phyloP scores from a whole-genome alignment of 2,113 vertebrate species.

The Rhinolophus sinicus region DNA sequence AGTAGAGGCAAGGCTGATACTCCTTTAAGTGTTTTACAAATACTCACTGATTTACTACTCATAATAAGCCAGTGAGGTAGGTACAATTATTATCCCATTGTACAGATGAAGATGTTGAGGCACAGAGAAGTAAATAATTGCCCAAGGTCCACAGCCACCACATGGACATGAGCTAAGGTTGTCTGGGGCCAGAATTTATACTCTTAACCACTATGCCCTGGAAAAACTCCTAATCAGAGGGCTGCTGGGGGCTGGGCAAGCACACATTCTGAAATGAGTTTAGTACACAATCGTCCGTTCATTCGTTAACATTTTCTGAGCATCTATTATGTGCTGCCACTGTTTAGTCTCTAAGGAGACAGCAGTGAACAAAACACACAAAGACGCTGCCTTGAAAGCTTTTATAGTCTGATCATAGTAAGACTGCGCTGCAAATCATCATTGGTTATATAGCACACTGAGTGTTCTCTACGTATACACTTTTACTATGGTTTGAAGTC shows the following conservation, averaged over 20 bases:
- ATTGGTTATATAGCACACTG: neutral
- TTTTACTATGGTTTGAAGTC: neutral
- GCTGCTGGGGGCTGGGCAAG: neutral
- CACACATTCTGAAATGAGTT: neutral
- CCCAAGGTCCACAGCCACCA: too few relatives aligned
- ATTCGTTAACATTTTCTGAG: neutral
- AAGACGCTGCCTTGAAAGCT: neutral
- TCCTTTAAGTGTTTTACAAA: conserved; percentile 6
- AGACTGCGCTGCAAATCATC: neutral
- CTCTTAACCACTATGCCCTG: neutral
- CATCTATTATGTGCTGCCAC: neutral
- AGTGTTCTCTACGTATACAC: neutral
- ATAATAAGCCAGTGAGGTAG: neutral
- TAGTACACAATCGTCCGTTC: neutral
- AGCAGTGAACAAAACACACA: neutral
- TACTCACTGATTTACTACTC: neutral
- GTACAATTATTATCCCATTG: neutral
- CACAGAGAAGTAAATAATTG: neutral
- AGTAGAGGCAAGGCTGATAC: neutral
- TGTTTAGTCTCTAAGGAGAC: neutral
- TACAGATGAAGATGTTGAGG: neutral
- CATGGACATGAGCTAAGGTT: neutral
- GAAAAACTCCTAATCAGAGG: neutral
- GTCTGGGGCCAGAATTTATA: neutral
- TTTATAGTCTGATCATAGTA: neutral